These are phyloP conservation scores for Pardalotus punctatus DNA, from an alignment of 2,113 vertebrate genomes.

Conservation along the genomic window DNA sequence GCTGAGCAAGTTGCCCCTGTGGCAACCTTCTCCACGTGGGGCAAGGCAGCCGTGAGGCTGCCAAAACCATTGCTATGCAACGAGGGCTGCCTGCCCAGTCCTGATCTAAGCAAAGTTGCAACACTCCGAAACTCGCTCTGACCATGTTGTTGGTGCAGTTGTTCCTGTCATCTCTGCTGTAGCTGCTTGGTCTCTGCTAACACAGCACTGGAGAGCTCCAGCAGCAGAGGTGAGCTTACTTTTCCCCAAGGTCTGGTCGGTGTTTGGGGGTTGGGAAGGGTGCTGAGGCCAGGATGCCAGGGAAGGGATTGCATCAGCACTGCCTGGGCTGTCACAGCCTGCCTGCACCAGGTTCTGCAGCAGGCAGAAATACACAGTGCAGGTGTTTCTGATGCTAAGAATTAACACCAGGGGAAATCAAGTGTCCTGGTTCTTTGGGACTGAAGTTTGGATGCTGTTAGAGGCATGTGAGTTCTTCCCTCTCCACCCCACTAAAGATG, in stretches of 20 bases:
- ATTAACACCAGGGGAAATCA: accelerated
- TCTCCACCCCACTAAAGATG: accelerated
- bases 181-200: background rate
- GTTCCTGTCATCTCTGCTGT: background rate
- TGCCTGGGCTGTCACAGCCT: background rate
- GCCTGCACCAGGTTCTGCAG: background rate
- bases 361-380: background rate
- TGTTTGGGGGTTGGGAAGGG: background rate
- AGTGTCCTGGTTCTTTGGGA: background rate
- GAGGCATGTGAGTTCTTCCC: accelerated
- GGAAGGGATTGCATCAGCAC: background rate
- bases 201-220: background rate
- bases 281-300: background rate
- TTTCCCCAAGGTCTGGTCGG: accelerated
- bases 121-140: background rate
- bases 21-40: background rate
- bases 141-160: background rate
- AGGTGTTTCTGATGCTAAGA: background rate
- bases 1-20: background rate
- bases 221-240: background rate
- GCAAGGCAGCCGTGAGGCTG: background rate
- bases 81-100: background rate
- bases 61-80: accelerated
- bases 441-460: background rate
- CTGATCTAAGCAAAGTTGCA: background rate